Percentiles rank a stretch among this genome's conserved stretches.
phyloP scores from a whole-genome alignment of 2,797 vertebrate species.

The Pelodytes ibericus region DNA sequence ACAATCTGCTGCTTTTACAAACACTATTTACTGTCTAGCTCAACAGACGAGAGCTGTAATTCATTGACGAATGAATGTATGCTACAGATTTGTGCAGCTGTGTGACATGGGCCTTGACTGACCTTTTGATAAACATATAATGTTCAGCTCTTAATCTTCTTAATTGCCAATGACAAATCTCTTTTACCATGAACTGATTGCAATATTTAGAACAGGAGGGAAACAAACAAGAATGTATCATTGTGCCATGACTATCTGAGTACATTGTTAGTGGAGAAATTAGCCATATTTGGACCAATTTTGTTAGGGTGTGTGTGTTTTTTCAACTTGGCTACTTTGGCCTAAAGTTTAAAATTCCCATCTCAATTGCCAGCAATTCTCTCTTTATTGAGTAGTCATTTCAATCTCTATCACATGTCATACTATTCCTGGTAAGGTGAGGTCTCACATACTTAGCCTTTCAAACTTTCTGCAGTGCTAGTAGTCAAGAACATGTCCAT shows the following conservation, averaged over 20 bases:
- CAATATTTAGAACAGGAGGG: background rate
- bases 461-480: no score
- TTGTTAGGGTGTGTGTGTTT: no score
- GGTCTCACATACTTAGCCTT: no score
- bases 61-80: background rate
- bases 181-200: constrained; percentile 4
- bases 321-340: no score
- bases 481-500: no score
- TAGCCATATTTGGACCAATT: no score
- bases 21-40: background rate
- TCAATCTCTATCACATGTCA: no score
- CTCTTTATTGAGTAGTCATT: no score
- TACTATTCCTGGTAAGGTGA: no score
- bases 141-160: background rate
- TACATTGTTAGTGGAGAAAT: no score
- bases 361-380: no score
- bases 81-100: constrained; percentile 43
- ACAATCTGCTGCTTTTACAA: background rate
- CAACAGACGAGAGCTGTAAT: background rate
- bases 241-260: background rate
- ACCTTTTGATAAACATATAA: constrained; percentile 7
- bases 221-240: background rate
- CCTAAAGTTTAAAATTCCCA: no score
- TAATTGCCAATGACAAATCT: constrained; percentile 21
- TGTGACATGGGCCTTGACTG: background rate